Conservation (phyloP, 2,888 invertebrate genomes). For the Eupithecia subfuscata region DNA sequence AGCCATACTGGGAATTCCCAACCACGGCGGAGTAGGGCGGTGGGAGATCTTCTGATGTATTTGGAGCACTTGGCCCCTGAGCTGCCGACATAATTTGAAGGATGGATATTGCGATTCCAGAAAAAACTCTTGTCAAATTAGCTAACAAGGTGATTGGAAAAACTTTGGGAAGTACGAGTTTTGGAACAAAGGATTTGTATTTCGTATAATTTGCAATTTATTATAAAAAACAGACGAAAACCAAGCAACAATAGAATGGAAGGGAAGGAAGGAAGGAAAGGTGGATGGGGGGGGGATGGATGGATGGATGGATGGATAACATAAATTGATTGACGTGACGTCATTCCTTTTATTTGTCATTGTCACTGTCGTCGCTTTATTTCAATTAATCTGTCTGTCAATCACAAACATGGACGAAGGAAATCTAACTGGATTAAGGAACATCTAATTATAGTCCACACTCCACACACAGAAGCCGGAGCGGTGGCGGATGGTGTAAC, state of each 20-base stretch:
- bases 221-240: background rate
- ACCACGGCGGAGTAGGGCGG: slow-evolving; percentile 79
- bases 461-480: too few species aligned
- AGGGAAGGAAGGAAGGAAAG: background rate
- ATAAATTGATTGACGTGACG: background rate
- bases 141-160: background rate
- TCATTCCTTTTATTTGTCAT: slow-evolving; percentile 8
- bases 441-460: too few species aligned
- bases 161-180: background rate
- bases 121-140: background rate
- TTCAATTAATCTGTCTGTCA: background rate
- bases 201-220: background rate
- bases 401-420: background rate
- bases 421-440: background rate
- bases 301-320: background rate
- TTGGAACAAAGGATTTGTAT: slow-evolving; percentile 22
- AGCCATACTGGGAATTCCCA: slow-evolving; percentile 74
- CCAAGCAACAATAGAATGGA: slow-evolving; percentile 1
- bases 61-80: slow-evolving; percentile 58
- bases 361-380: background rate
- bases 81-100: slow-evolving; percentile 24
- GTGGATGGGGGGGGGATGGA: background rate
- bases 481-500: too few species aligned
- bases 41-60: slow-evolving; percentile 73
- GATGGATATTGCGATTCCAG: background rate